Evolutionary conservation across 2,113 vertebrate species (phyloP), one percentile per base, ranked within the genome.

Genomic region (Rynchops niger): DNA sequence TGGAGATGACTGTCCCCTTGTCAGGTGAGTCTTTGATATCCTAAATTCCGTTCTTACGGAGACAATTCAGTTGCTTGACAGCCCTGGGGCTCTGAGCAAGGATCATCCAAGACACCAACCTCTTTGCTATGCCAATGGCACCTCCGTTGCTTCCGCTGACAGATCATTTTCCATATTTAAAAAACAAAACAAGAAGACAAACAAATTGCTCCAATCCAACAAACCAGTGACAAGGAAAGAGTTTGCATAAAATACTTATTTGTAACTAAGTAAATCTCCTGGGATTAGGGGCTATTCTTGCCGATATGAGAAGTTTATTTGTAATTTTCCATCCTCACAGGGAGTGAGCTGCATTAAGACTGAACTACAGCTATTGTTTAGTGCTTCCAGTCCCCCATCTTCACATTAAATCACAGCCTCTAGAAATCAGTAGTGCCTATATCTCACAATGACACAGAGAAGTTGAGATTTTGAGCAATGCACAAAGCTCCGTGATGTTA

Each of bases 271-370:
- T 38, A 58, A 74, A 59, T 50, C 92, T 70, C 78, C 72, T 23
- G 71, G 83, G 62, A 95, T 90, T 90, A 34, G 83, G 83, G 63
- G 17, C 38, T 92, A 71, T 88, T 97, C 43, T 82, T 90, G 73
- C 67, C 82, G 65, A 66, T 55, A 30, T 9, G 79, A 90, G 83
- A 40, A 91, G 78, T 84, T 85, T n/a, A 82, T 69, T 72, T 71
- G 76, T 79, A 66, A 88, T 94, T 96, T 96, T 74, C 76, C 8
- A 4, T 42, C 65, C 67, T 61, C 22, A 3, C 11, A 22, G 19
- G 18, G 45, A 14, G 74, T 15, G 56, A 96, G 40, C 70, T 63
- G 73, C 94, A 36, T 53, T 52, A 53, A 77, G 34, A 16, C 30
- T 6, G 11, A 47, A n/a, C 67, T 15, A 42, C 88, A 86, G 85